Evolutionary conservation across 2,113 vertebrate species (phyloP).

Genomic region (Dinomys branickii): DNA sequence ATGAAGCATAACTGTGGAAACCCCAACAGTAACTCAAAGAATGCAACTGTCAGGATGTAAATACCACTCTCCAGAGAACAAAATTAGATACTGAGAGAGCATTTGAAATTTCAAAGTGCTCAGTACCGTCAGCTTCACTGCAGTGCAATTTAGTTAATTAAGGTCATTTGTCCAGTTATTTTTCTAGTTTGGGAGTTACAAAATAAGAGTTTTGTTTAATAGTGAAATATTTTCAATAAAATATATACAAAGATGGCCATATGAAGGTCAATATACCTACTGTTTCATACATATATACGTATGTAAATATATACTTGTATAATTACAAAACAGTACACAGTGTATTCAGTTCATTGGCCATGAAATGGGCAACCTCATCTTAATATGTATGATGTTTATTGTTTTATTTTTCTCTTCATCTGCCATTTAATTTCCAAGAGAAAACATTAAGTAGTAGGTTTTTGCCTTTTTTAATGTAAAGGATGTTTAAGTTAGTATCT

Average conservation of each 20-base stretch:
- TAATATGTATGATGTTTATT: conserved; percentile 1
- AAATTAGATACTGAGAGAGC: conserved; percentile 28
- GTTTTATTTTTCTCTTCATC: conserved; percentile 27
- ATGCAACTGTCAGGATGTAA: not conserved
- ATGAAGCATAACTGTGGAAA: not conserved
- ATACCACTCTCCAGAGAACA: not conserved
- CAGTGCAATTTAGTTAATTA: conserved; percentile 14
- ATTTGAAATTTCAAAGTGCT: conserved; percentile 49
- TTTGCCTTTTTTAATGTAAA: conserved; percentile 32
- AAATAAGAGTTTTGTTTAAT: not conserved
- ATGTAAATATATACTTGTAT: not conserved
- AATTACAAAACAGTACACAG: conserved; percentile 55
- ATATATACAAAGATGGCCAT: not conserved
- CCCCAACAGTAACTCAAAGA: not conserved
- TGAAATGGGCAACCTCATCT: conserved; percentile 56
- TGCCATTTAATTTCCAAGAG: conserved; percentile 66
- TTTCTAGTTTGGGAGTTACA: not conserved
- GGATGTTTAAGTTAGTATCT: conserved; percentile 62
- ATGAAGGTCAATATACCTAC: not conserved
- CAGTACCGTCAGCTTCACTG: not conserved
- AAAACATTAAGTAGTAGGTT: conserved; percentile 32
- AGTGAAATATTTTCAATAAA: conserved; percentile 32
- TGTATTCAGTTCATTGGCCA: conserved; percentile 56
- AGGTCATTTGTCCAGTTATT: conserved; percentile 16
- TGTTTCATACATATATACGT: not conserved